Percentiles rank a stretch among this genome's conserved stretches.
phyloP scores from a whole-genome alignment of 2,113 vertebrate species.

The Bothrops jararaca region DNA sequence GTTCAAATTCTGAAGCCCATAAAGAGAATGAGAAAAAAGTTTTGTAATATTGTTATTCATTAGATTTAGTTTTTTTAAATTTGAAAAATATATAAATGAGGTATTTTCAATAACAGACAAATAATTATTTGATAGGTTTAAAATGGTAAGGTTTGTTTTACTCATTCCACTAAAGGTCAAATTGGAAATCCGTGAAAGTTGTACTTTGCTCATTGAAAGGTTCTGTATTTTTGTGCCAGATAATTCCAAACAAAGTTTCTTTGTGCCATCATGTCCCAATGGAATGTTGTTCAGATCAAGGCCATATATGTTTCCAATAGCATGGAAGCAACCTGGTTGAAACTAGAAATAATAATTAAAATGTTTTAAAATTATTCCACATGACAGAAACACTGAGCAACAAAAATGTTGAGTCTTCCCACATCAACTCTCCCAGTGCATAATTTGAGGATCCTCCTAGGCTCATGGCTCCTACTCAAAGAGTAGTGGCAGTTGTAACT shows the following conservation, averaged over 20 bases:
- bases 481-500: neutral
- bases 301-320: slow-evolving; percentile 72
- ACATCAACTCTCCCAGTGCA: neutral
- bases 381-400: neutral
- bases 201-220: slow-evolving; percentile 75
- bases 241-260: slow-evolving; percentile 77
- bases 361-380: neutral
- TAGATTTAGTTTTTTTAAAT: slow-evolving; percentile 76
- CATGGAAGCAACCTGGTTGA: slow-evolving; percentile 76
- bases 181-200: slow-evolving; percentile 65
- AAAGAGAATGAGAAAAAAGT: slow-evolving; percentile 74
- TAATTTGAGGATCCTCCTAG: neutral
- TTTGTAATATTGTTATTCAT: slow-evolving; percentile 73
- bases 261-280: slow-evolving; percentile 55
- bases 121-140: slow-evolving; percentile 82
- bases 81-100: slow-evolving; percentile 80
- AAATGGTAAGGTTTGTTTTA: slow-evolving; percentile 74
- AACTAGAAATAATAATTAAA: slow-evolving; percentile 71
- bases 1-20: slow-evolving; percentile 78
- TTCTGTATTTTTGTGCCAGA: slow-evolving; percentile 71
- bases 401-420: neutral
- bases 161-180: slow-evolving; percentile 77
- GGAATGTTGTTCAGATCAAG: slow-evolving; percentile 76
- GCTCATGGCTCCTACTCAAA: neutral
- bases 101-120: slow-evolving; percentile 69